Evolutionary conservation across 2,797 vertebrate species (phyloP), one percentile per base, ranked within the genome.

Genomic region (Megaceryle alcyon): DNA sequence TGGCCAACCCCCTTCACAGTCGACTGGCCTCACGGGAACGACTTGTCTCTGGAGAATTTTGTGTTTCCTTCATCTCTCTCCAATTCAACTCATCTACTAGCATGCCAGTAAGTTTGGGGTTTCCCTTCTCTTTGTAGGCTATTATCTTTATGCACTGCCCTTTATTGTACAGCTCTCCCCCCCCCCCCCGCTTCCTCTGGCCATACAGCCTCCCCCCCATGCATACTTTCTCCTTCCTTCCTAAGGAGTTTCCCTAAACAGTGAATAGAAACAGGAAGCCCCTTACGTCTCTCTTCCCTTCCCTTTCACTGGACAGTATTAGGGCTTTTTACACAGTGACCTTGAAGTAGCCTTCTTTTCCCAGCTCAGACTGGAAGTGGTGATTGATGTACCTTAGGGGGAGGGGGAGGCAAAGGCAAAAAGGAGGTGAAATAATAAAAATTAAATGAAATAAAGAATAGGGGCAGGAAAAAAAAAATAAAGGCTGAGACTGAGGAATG

Each of bases 171-270:
- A 53, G 49, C n/a, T 49, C 84, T 93, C 89, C 48, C 79, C 76
- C 44, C 89, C 48, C 79, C 76, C 44, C 78, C 76, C 57, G 33
- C 31, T 92, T 86, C 66, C 63, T 73, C 56, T 68, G 57, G 39
- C 70, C 12, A 2, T 70, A 15, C 65, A 76, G 54, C 54, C 63
- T 88, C 75, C 17, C 14, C 31, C 46, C 70, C 70, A 14, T 54
- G 28, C 56, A 46, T 60, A 75, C 86, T 94, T 96, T 95, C 92
- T 90, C 68, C 63, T 95, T 93, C 87, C 90, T 90, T 95, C 92
- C 82, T 60, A 68, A 95, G 75, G 73, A 94, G 78, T 94, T 96
- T 84, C 57, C 86, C 86, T 75, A 84, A 94, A 86, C 78, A 93
- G 54, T 80, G 78, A 82, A 26, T 37, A 87, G 90, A 85, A 95